Evolutionary conservation across 2,113 vertebrate species (phyloP).

Genomic region (Leptobrachium ailaonicum): DNA sequence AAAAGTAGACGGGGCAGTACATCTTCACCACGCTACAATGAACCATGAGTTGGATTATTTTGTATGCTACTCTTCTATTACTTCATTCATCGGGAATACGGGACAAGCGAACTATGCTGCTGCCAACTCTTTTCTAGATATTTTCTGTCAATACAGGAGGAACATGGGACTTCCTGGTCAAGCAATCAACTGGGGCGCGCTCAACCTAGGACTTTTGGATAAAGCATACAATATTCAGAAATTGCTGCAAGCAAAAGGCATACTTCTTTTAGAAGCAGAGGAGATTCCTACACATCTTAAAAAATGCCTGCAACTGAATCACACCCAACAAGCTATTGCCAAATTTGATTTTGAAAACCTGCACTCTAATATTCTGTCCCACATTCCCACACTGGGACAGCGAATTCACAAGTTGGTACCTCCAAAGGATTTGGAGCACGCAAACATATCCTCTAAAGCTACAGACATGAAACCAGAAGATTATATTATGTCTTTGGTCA

Average conservation of each 20-base stretch:
- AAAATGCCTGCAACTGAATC: constrained; percentile 29
- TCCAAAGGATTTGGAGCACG: background rate
- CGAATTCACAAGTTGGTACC: constrained; percentile 65
- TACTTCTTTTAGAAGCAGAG: constrained; percentile 70
- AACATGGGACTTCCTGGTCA: no score
- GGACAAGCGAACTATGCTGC: constrained; percentile 70
- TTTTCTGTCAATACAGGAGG: no score
- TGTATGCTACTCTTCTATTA: constrained; percentile 76
- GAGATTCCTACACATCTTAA: constrained; percentile 66
- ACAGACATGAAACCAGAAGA: constrained; percentile 56
- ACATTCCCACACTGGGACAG: constrained; percentile 64
- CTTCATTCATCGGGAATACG: constrained; percentile 80
- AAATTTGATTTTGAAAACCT: constrained; percentile 74
- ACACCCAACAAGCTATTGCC: constrained; percentile 6
- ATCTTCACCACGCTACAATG: constrained; percentile 76
- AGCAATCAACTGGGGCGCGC: constrained; percentile 65
- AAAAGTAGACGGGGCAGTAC: constrained; percentile 78
- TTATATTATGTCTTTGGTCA: constrained; percentile 65
- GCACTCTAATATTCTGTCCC: constrained; percentile 60
- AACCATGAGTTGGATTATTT: constrained; percentile 78
- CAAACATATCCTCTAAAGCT: background rate
- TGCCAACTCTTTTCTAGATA: no score
- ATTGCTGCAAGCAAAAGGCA: constrained; percentile 73
- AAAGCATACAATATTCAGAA: constrained; percentile 75
- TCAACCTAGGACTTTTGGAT: constrained; percentile 76